Evolutionary conservation across 1,140 invertebrate species (phyloP).

Genomic region (Phthorimaea operculella): DNA sequence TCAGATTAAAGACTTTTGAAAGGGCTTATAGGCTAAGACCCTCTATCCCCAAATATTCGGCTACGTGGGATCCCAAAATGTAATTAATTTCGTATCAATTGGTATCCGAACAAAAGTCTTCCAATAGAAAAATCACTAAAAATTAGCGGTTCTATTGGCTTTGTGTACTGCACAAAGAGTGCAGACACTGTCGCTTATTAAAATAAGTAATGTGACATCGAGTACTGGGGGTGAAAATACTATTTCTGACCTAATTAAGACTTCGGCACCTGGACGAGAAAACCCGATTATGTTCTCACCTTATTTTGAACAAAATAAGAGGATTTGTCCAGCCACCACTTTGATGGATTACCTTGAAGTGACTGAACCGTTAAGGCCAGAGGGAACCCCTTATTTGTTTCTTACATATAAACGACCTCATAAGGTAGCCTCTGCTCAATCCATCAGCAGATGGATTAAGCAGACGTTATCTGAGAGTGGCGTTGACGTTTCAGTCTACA

Average conservation of each 20-base stretch:
- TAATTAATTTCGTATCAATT: conserved; percentile 23
- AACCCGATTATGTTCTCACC: conserved; percentile 9
- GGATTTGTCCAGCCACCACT: no score
- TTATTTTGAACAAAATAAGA: no score
- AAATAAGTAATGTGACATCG: conserved; percentile 8
- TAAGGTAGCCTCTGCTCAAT: no score
- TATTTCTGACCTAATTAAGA: conserved; percentile 15
- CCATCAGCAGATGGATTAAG: no score
- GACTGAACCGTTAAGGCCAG: no score
- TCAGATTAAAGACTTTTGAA: conserved; percentile 25
- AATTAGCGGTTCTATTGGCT: conserved; percentile 23
- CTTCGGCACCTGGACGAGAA: conserved; percentile 8
- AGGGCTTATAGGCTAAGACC: conserved; percentile 25
- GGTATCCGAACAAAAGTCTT: conserved; percentile 13
- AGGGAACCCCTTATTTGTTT: no score
- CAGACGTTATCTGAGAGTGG: no score
- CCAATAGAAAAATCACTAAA: conserved; percentile 14
- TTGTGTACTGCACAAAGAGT: conserved; percentile 12
- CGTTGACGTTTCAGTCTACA: no score
- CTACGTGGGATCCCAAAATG: conserved; percentile 28
- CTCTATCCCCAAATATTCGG: conserved; percentile 25
- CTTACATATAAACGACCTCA: no score
- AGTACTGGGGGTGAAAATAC: conserved; percentile 1
- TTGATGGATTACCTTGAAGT: no score
- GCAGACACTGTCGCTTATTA: conserved; percentile 15